These are phyloP conservation scores for Nothocercus nigrocapillus DNA, from an alignment of 2,113 vertebrate genomes.

Conservation along the genomic window DNA sequence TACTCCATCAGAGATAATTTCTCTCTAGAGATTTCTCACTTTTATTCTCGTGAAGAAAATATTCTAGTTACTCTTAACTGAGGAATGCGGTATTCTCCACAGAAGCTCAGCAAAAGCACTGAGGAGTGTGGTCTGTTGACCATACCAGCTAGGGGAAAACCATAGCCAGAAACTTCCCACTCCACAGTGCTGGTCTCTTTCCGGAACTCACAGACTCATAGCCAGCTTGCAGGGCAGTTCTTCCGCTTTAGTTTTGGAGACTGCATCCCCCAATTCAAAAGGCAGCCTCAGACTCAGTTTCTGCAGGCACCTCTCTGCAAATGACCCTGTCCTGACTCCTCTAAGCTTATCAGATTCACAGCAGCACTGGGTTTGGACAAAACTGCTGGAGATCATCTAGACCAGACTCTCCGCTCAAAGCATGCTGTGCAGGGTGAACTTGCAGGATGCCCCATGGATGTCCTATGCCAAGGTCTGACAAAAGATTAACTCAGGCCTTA, in stretches of 20 bases:
- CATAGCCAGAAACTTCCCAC: neutral
- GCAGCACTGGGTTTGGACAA: neutral
- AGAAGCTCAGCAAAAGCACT: neutral
- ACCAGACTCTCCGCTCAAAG: neutral
- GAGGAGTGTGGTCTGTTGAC: neutral
- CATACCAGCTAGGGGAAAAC: neutral
- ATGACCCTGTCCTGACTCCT: neutral
- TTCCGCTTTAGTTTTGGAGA: neutral
- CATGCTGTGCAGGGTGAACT: neutral
- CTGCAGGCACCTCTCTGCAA: neutral
- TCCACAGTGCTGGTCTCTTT: neutral
- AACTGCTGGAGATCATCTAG: neutral
- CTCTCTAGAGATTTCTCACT: neutral
- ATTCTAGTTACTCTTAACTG: neutral
- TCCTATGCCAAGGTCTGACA: neutral
- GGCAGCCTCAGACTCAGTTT: rapidly evolving
- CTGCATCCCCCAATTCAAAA: neutral
- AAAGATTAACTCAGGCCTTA: neutral
- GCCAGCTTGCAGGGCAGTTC: neutral
- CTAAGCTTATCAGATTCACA: neutral
- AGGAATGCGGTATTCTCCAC: neutral
- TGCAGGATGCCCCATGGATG: neutral
- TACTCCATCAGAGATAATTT: neutral
- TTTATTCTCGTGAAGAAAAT: neutral
- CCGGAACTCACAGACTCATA: neutral